A percentile compares a stretch with the other conserved stretches of the same genome.
Evolutionary conservation across 2,113 vertebrate genomes (phyloP).

Genomic region (Chionis minor): DNA sequence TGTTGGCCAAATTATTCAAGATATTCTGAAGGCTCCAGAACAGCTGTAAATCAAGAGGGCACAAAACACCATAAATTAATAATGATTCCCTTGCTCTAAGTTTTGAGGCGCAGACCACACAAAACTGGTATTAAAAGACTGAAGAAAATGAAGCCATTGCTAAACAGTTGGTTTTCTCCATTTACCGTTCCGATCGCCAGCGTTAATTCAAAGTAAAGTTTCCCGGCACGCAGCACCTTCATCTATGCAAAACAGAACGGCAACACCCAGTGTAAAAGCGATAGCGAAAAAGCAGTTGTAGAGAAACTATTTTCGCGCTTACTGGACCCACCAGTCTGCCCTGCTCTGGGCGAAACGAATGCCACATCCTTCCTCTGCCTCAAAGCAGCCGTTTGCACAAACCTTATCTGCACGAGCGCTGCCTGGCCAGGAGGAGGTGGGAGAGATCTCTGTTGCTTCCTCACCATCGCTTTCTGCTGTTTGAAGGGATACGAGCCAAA

Average conservation of each 20-base stretch:
- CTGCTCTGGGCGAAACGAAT: not conserved
- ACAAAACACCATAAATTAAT: not conserved
- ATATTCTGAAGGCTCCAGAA: not conserved
- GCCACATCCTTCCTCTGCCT: not conserved
- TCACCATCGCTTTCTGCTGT: not conserved
- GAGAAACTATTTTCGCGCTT: not conserved
- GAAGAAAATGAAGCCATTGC: not conserved
- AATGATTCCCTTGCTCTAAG: not conserved
- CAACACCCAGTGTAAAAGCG: accelerated
- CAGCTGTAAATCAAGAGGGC: not conserved
- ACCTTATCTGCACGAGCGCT: not conserved
- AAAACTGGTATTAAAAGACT: not conserved
- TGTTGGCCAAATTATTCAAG: no score
- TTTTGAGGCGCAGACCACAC: not conserved
- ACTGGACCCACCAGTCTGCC: not conserved
- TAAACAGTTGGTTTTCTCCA: not conserved
- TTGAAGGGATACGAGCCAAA: not conserved
- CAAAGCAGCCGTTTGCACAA: not conserved
- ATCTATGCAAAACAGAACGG: accelerated
- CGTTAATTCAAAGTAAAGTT: accelerated
- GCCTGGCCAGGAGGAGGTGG: not conserved
- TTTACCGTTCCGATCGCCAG: no score
- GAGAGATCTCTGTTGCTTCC: not conserved
- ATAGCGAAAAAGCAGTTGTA: not conserved
- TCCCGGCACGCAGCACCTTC: not conserved